Evolutionary conservation across 1,140 invertebrate genomes (phyloP), one percentile per base, ranked within the genome.

Genomic region (Lethocerus indicus): DNA sequence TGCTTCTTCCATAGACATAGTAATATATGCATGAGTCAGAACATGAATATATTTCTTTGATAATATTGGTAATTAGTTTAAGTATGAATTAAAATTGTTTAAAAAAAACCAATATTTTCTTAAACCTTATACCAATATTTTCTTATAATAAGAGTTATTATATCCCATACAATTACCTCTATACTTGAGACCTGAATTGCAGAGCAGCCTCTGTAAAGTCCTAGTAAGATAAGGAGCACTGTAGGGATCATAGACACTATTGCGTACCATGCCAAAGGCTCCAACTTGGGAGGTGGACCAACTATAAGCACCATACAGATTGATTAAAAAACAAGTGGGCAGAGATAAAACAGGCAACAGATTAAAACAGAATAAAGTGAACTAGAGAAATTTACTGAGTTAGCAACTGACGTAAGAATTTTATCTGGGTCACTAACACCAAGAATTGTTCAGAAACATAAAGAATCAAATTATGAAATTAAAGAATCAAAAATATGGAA

Each of bases 281-380:
- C 53, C 32, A 58, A 49, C 46, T 50, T 56, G 25, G 55, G 46
- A 5, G 51, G 53, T 39, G 57, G 57, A 4, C 57, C 57, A 16
- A 58, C 57, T 58, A 35, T 18, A 55, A 47, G 2, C n/a, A 28
- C n/a, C 25, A 49, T 18, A 50, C 9, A 1, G 44, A 20, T n/a
- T 7, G 16, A 32, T 2, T 39, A 24, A 36, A 47, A 26, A 48
- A 36, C 16, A 37, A 3, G 20, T n/a, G n/a, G n/a, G n/a, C n/a
- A n/a, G n/a, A n/a, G n/a, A n/a, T n/a, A n/a, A n/a, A n/a, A n/a
- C n/a, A n/a, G n/a, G n/a, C n/a, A n/a, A n/a, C n/a, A n/a, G n/a
- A n/a, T n/a, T n/a, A n/a, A n/a, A n/a, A n/a, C n/a, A n/a, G n/a
- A n/a, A n/a, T n/a, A n/a, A n/a, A n/a, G n/a, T n/a, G n/a, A n/a